Percentiles rank a stretch among this genome's conserved stretches.
phyloP scores from a whole-genome alignment of 2,888 invertebrate genomes.

The Gastracanthus pulcherrimus region DNA sequence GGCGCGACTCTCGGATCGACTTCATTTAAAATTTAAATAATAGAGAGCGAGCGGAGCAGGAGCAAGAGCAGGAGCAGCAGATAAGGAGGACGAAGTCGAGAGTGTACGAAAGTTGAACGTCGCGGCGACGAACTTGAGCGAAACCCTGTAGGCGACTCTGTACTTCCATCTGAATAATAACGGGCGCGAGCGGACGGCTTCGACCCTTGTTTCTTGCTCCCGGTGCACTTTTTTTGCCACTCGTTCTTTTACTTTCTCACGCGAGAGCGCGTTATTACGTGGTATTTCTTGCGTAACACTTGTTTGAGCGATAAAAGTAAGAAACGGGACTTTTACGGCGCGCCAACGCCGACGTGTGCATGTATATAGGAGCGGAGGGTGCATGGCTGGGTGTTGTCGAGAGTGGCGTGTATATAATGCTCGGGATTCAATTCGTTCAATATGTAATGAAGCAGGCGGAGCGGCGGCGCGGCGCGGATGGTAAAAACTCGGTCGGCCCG shows the following conservation, averaged over 20 bases:
- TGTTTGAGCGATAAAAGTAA: conserved; percentile 48
- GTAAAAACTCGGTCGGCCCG: too few relatives aligned
- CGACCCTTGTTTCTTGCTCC: conserved; percentile 28
- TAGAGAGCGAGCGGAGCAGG: conserved; percentile 49
- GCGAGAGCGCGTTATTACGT: conserved; percentile 37
- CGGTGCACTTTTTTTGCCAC: not conserved
- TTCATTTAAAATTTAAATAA: conserved; percentile 65
- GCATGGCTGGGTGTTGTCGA: too few relatives aligned
- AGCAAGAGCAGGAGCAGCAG: too few relatives aligned
- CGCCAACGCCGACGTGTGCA: not conserved
- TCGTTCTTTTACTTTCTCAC: not conserved
- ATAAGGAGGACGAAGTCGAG: conserved; percentile 15
- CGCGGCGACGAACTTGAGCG: conserved; percentile 33
- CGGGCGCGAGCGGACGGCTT: conserved; percentile 5
- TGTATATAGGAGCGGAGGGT: too few relatives aligned
- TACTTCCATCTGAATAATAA: conserved; percentile 48
- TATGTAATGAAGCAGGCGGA: conserved; percentile 45
- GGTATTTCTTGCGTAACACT: conserved; percentile 47
- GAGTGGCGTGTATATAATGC: too few relatives aligned
- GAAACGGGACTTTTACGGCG: conserved; percentile 29
- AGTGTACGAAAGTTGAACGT: not conserved
- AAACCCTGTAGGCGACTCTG: conserved; percentile 1
- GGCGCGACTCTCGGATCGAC: conserved; percentile 57
- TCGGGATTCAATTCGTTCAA: conserved; percentile 43
- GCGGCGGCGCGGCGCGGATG: too few relatives aligned